Conservation (phyloP, 2,797 vertebrate genomes). For the Synanceia verrucosa region DNA sequence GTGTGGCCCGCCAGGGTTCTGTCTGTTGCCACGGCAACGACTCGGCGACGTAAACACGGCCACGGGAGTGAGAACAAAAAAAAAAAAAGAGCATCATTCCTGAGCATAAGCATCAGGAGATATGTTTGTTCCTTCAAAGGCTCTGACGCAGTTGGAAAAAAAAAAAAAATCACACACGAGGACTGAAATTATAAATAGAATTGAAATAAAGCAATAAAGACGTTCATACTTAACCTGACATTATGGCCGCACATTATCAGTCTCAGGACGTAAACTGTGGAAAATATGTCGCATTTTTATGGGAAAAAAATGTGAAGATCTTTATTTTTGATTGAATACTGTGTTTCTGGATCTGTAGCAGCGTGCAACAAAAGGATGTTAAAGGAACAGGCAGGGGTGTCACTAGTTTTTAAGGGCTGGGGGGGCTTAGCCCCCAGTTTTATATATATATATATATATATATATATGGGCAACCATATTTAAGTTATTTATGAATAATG, state of each 20-base stretch:
- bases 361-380: neutral
- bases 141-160: conserved; percentile 71
- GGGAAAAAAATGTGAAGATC: neutral
- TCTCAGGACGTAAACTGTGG: neutral
- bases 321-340: neutral
- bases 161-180: neutral
- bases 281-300: neutral
- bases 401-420: no score
- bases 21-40: conserved; percentile 68
- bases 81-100: conserved; percentile 66
- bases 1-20: conserved; percentile 28
- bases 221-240: conserved; percentile 5
- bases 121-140: conserved; percentile 61
- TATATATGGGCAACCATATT: no score
- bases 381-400: no score
- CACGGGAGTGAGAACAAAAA: conserved; percentile 69
- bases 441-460: no score
- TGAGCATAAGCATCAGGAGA: conserved; percentile 62
- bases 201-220: conserved; percentile 28
- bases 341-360: neutral
- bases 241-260: neutral
- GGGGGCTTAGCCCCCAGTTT: no score
- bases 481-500: no score
- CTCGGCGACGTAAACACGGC: conserved; percentile 68
- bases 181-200: conserved; percentile 31